Base-by-base conservation (phyloP, 1,140 invertebrate species). In the Camponotus vicinus region DNA sequence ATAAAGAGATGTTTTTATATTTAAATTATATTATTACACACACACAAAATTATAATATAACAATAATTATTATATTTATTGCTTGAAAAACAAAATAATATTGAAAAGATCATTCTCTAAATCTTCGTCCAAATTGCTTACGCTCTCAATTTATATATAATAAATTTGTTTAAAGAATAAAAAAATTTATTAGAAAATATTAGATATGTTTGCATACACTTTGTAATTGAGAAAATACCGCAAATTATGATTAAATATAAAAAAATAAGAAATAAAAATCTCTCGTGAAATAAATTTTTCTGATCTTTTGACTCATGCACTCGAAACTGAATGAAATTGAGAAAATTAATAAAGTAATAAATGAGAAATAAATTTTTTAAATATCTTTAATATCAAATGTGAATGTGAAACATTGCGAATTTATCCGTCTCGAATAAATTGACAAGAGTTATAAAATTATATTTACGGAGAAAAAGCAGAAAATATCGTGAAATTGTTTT, bases 211-310 rank as follows among this genome's bases (percentile, higher is more conserved):
- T 57, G n/a, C 0, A 2, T 27, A 21, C 21, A 21, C 21, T 52
- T 0, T 59, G 59, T 40, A 37, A 75, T 4, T 9, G 4, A 15
- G 18, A 18, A 52, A 18, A 52, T 18, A 18, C 15, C 18, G 18
- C 21, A 27, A 70, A 21, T 27, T 32, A 18, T 15, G 3, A 4
- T 70, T 59, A 8, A 8, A 3, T 52, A 52, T 13, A 45, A 67
- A 70, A 42, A 80, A 70, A 80, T 34, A 13, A 34, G 32, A 66
- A 78, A 37, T 21, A 70, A 70, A 80, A 57, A n/a, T 13, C 4
- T 27, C 18, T 9, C 7, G 3, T 7, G 5, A 2, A 37, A 69
- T 80, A 13, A 5, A 42, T 13, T 59, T 57, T 79, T 15, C 45
- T 40, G 34, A 69, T 13, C 45, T 40, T 52, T 55, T 79, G 64